A percentile compares a stretch with the other conserved stretches of the same genome.
These are phyloP conservation scores for Spongia lamella DNA, from an alignment of 37 sponge, comb jelly and placozoan species.

Conservation along the genomic window DNA sequence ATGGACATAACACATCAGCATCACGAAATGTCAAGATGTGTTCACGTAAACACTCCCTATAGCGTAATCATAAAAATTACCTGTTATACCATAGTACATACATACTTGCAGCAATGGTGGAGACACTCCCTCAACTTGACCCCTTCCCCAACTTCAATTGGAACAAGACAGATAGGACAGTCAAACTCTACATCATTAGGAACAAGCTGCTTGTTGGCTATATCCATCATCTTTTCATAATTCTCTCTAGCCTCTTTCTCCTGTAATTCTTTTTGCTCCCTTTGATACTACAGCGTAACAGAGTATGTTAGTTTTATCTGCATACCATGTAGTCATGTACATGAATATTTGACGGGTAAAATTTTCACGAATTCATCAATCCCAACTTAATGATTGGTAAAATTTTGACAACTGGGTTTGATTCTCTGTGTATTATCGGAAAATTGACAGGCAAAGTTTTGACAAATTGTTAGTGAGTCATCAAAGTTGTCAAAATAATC, in stretches of 20 bases:
- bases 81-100: too few species aligned
- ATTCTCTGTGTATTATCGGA: too few species aligned
- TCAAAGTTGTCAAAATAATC: too few species aligned
- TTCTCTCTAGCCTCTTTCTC: slow-evolving; percentile 53
- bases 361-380: too few species aligned
- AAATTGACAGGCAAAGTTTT: too few species aligned
- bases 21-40: slow-evolving; percentile 49
- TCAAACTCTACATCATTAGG: slow-evolving; percentile 79
- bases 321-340: too few species aligned
- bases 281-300: slow-evolving; percentile 3
- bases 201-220: slow-evolving; percentile 42
- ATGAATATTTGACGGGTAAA: too few species aligned
- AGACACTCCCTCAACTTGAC: slow-evolving; percentile 76
- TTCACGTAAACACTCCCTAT: slow-evolving; percentile 67
- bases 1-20: slow-evolving; percentile 87
- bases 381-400: too few species aligned
- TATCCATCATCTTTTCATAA: slow-evolving; percentile 42
- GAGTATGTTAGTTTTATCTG: not conserved
- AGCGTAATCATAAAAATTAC: not conserved
- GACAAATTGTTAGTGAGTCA: too few species aligned
- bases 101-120: slow-evolving; percentile 90
- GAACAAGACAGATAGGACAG: slow-evolving; percentile 71
- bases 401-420: too few species aligned
- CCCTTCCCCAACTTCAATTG: slow-evolving; percentile 80
- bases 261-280: slow-evolving; percentile 24